Evolutionary conservation across 2,113 vertebrate genomes (phyloP).

Genomic region (Callorhinus ursinus): DNA sequence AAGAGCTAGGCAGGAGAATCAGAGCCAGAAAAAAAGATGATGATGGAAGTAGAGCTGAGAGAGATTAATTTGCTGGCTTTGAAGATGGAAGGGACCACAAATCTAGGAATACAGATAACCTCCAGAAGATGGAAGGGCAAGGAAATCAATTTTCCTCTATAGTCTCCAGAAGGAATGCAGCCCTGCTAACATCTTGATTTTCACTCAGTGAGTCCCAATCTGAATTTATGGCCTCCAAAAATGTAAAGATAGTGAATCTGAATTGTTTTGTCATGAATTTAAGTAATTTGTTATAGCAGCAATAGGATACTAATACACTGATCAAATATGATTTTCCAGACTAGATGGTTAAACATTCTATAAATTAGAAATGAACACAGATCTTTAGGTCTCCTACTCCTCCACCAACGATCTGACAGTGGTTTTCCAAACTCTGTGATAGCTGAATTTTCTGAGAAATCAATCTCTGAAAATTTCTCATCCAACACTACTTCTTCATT

Average conservation of each 20-base stretch:
- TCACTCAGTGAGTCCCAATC: background rate
- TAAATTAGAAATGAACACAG: background rate
- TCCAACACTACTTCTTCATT: conserved; percentile 78
- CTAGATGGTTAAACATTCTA: background rate
- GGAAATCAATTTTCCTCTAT: background rate
- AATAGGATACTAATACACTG: background rate
- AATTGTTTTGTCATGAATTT: background rate
- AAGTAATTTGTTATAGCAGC: background rate
- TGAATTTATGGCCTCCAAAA: background rate
- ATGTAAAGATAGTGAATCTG: background rate
- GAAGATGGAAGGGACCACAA: background rate
- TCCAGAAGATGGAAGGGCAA: background rate
- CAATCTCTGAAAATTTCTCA: conserved; percentile 78
- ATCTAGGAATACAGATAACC: background rate
- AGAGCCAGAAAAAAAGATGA: background rate
- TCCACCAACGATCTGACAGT: conserved; percentile 75
- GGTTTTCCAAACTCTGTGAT: conserved; percentile 75
- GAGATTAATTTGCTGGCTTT: background rate
- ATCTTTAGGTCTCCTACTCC: too few relatives aligned
- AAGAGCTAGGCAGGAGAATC: background rate
- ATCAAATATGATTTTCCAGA: background rate
- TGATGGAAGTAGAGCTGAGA: background rate
- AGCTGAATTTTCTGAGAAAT: conserved; percentile 78
- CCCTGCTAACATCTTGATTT: background rate
- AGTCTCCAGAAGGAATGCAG: background rate